A percentile compares a stretch with the other conserved stretches of the same genome.
These are phyloP conservation scores for Natrix natrix DNA, from an alignment of 2,797 vertebrate species.

Conservation along the genomic window DNA sequence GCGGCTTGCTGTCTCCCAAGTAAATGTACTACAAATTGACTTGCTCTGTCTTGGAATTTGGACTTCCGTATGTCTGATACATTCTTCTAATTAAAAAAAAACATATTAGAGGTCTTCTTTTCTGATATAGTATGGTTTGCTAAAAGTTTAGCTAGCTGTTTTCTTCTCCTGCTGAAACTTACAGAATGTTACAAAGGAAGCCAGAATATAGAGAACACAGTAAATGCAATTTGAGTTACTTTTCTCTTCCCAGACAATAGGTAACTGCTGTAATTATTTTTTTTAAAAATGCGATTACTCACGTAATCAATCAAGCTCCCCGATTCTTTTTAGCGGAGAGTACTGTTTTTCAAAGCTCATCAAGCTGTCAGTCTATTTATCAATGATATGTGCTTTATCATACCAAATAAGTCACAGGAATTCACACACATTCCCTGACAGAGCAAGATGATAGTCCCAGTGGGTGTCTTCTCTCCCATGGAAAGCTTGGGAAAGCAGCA, in stretches of 20 bases:
- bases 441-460: slow-evolving; percentile 39
- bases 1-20: background rate
- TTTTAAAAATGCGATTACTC: background rate
- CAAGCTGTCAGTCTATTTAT: slow-evolving; percentile 17
- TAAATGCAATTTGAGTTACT: background rate
- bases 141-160: background rate
- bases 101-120: background rate
- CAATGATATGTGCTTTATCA: slow-evolving; percentile 30
- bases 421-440: slow-evolving; percentile 38
- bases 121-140: background rate
- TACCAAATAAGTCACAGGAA: slow-evolving; percentile 22
- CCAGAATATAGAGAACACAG: background rate
- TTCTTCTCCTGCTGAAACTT: background rate
- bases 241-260: background rate
- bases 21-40: background rate
- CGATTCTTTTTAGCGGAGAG: background rate
- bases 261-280: background rate
- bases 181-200: background rate
- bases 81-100: background rate
- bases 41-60: background rate
- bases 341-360: background rate
- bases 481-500: slow-evolving; percentile 32
- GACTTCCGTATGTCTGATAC: background rate
- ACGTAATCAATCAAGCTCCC: background rate
- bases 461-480: slow-evolving; percentile 27